Base-by-base conservation (phyloP, 2,113 vertebrate genomes). In the Tympanuchus pallidicinctus region DNA sequence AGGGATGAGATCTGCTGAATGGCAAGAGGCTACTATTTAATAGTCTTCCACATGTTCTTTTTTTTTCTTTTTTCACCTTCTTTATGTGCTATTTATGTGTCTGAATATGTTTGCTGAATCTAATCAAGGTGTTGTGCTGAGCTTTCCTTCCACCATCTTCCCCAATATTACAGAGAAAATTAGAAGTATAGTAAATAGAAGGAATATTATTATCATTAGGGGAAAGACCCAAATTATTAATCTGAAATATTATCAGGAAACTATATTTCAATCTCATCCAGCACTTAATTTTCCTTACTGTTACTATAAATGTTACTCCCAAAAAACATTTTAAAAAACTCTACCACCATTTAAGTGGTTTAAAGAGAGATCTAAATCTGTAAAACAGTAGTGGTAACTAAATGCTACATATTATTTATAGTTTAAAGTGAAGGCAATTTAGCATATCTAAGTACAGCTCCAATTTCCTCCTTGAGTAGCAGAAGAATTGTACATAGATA, bases 391-490 rank as follows among this genome's bases (percentile, higher is more conserved):
- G 79, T 87, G 94, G 95, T 94, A 96, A 94, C 61, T 90, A 93
- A 97, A 97, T 65, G 81, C 70, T 92, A 82, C 25, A 75, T 96
- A 97, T 97, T 94, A 94, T 21, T 82, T 65, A 10, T 45, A 30
- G 11, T 94, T 97, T 93, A 89, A 82, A 90, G 82, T 67, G 69
- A 89, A 97, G 88, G 84, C 90, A 96, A 96, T 96, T 96, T 89
- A 92, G 75, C 83, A 81, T 89, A 94, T 67, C 84, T 96, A 96
- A 96, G 87, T 79, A 94, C 67, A 88, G 66, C 76, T 97, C 38
- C 69, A 94, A 90, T 95, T 96, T 95, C 74, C 61, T 95, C 66
- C 64, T 80, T 73, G 6, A 81, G 50, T 5, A 3, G 59, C 89
- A 85, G 76, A 14, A 5, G 22, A 77, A 91, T 25, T 61, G 63